Conservation (phyloP, 1,140 invertebrate species). For the Panagrolaimus sp. region DNA sequence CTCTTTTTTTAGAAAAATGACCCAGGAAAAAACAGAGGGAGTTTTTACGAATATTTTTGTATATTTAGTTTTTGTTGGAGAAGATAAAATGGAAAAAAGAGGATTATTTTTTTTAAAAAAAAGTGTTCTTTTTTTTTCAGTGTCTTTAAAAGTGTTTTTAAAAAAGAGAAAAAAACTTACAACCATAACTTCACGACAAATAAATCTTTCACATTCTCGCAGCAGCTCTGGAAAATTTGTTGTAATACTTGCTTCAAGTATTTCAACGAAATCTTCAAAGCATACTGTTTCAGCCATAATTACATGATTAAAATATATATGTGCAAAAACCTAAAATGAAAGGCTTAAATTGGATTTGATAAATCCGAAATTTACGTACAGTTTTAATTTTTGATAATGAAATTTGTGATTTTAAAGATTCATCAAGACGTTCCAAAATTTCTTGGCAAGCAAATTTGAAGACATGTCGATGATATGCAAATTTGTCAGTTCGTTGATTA, state of each 20-base stretch:
- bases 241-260: conserved; percentile 26
- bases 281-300: conserved; percentile 31
- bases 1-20: too few species aligned
- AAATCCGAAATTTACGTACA: neutral
- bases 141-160: neutral
- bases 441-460: conserved; percentile 33
- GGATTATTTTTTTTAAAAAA: conserved; percentile 9
- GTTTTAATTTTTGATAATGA: neutral
- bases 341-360: neutral
- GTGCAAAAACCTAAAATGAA: conserved; percentile 32
- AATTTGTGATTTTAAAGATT: conserved; percentile 3
- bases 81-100: too few species aligned
- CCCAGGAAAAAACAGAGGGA: neutral
- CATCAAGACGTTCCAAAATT: conserved; percentile 14
- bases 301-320: conserved; percentile 35
- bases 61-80: neutral
- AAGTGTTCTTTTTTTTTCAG: too few species aligned
- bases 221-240: conserved; percentile 33
- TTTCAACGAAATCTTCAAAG: conserved; percentile 40
- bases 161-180: conserved; percentile 17
- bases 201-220: conserved; percentile 37
- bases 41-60: neutral
- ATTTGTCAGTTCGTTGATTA: conserved; percentile 30
- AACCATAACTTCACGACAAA: conserved; percentile 37
- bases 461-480: conserved; percentile 31